Percentiles rank a stretch among this genome's conserved stretches.
These are phyloP conservation scores for Pollenia amentaria DNA, from an alignment of 2,888 invertebrate species.

Conservation along the genomic window DNA sequence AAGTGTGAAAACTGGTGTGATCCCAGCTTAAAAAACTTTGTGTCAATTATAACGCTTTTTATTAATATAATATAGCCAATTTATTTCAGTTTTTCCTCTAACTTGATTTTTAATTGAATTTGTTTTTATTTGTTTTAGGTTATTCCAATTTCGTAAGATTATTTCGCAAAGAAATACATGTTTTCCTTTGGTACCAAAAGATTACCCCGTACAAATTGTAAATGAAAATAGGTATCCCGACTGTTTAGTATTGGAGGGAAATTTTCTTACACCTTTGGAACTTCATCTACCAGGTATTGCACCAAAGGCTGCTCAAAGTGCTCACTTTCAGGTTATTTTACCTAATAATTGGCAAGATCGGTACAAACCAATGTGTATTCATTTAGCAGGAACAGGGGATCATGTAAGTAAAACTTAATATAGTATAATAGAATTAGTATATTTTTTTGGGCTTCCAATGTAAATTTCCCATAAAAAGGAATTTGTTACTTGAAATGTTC, in stretches of 20 bases:
- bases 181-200: slow-evolving; percentile 90
- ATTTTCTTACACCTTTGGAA: slow-evolving; percentile 94
- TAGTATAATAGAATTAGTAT: not conserved
- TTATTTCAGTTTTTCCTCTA: no score
- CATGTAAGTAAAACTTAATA: slow-evolving; percentile 85
- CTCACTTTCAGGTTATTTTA: slow-evolving; percentile 93
- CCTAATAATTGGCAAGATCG: slow-evolving; percentile 92
- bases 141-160: slow-evolving; percentile 95
- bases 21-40: no score
- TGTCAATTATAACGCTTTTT: no score
- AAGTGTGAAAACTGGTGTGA: no score
- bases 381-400: slow-evolving; percentile 99
- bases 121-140: slow-evolving; percentile 86
- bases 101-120: no score
- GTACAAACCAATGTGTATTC: slow-evolving; percentile 94
- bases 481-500: no score
- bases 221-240: slow-evolving; percentile 92
- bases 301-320: slow-evolving; percentile 92
- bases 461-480: no score
- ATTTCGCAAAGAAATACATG: slow-evolving; percentile 93
- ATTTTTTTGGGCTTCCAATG: no score
- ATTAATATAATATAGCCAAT: no score
- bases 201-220: slow-evolving; percentile 94
- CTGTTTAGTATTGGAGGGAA: slow-evolving; percentile 92
- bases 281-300: slow-evolving; percentile 93